Conservation (phyloP, 2,888 invertebrate genomes). For the Herminia tarsipennalis region DNA sequence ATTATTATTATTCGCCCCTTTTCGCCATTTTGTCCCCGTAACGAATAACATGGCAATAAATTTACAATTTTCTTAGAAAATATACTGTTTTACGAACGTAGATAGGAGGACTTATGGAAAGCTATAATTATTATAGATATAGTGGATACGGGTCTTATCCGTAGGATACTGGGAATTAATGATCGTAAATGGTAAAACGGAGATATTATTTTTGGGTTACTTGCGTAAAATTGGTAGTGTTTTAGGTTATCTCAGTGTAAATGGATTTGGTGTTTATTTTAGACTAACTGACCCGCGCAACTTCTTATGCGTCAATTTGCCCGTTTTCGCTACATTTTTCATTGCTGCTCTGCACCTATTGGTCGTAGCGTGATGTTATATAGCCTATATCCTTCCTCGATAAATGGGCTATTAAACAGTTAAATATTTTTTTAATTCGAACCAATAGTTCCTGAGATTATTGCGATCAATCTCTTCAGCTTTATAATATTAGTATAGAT, state of each 20-base stretch:
- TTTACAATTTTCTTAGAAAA: constrained; percentile 52
- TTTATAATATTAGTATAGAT: too few relatives aligned
- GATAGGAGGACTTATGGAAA: constrained; percentile 27
- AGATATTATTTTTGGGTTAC: constrained; percentile 22
- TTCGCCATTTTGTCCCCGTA: constrained; percentile 18
- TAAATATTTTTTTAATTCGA: too few relatives aligned
- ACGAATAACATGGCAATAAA: constrained; percentile 57
- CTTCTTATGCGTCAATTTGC: too few relatives aligned
- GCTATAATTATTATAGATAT: constrained; percentile 30
- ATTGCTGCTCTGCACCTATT: too few relatives aligned
- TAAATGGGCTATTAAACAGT: too few relatives aligned
- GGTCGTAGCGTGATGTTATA: too few relatives aligned
- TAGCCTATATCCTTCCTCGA: too few relatives aligned
- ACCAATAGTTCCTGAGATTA: too few relatives aligned
- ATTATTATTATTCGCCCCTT: constrained; percentile 27
- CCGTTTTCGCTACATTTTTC: too few relatives aligned
- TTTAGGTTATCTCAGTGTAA: constrained; percentile 21
- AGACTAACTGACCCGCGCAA: too few relatives aligned
- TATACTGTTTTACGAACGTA: constrained; percentile 34
- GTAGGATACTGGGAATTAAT: constrained; percentile 31
- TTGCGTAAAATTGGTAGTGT: constrained; percentile 26
- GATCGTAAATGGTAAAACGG: constrained; percentile 17
- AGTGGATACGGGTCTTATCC: constrained; percentile 47
- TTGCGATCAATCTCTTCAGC: too few relatives aligned
- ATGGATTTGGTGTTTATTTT: too few relatives aligned